phyloP scores from a whole-genome alignment of 2,113 vertebrate genomes.

The Paedocypris sp. region DNA sequence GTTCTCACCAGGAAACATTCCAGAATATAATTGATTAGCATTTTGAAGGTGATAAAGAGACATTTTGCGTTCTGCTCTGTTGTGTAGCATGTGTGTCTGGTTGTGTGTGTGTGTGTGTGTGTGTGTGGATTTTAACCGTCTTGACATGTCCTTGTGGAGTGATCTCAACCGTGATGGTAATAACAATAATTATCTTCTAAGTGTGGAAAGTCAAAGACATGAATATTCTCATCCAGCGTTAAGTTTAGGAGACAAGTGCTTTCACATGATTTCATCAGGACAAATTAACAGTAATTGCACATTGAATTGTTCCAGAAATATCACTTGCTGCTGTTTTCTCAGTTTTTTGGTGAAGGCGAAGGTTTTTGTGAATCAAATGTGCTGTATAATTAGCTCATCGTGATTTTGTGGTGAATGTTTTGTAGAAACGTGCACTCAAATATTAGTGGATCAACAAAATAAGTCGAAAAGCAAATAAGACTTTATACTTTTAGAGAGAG shows the following conservation, averaged over 20 bases:
- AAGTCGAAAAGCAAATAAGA: conserved; percentile 20
- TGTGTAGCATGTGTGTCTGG: neutral
- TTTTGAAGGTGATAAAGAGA: conserved; percentile 61
- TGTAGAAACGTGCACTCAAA: conserved; percentile 15
- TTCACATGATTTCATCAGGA: conserved; percentile 53
- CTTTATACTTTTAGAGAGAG: conserved; percentile 17
- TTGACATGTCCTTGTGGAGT: conserved; percentile 65
- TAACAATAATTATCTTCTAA: conserved; percentile 72
- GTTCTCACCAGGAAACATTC: conserved; percentile 35
- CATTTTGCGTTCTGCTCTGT: conserved; percentile 46
- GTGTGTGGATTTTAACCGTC: conserved; percentile 46
- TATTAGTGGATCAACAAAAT: conserved; percentile 27
- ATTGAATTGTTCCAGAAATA: conserved; percentile 41
- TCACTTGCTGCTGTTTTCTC: conserved; percentile 20
- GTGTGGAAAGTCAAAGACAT: conserved; percentile 61
- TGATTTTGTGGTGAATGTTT: conserved; percentile 6
- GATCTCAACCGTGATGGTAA: conserved; percentile 71
- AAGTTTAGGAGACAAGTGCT: conserved; percentile 49
- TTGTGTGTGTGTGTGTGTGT: neutral
- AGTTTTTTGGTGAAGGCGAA: conserved; percentile 24
- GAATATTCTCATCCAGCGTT: conserved; percentile 59
- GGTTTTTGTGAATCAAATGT: neutral
- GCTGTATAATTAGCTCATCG: conserved; percentile 11
- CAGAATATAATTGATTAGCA: conserved; percentile 47
- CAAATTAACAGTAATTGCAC: conserved; percentile 66